Evolutionary conservation across 2,888 invertebrate species (phyloP).

Genomic region (Drosophila macrospina): DNA sequence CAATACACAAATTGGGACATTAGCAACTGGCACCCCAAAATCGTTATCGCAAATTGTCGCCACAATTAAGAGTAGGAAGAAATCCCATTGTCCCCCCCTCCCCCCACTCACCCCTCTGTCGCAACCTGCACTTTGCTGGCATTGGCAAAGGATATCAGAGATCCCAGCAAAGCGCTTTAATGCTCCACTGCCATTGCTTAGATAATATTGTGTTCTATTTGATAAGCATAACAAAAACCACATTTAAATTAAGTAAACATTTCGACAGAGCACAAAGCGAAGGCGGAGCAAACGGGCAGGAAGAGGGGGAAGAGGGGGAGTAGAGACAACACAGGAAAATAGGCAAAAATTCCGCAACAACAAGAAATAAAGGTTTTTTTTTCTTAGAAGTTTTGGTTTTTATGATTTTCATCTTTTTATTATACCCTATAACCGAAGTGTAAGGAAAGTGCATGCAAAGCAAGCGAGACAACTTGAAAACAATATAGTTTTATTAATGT

Average conservation of each 20-base stretch:
- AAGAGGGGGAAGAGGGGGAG: too few species aligned
- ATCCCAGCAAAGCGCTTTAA: conserved; percentile 14
- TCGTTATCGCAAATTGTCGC: conserved; percentile 66
- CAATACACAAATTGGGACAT: conserved; percentile 66
- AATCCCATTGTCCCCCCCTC: not conserved
- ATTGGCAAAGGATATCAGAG: conserved; percentile 13
- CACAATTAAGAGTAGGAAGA: conserved; percentile 49
- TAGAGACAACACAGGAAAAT: not conserved
- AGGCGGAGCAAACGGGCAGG: not conserved
- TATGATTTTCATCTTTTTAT: conserved; percentile 10
- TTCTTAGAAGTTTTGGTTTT: conserved; percentile 5
- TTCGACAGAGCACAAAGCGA: conserved; percentile 18
- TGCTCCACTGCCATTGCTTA: conserved; percentile 12
- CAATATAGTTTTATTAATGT: too few species aligned
- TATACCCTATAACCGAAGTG: conserved; percentile 1
- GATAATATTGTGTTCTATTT: conserved; percentile 44
- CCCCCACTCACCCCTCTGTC: not conserved
- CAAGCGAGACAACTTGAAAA: too few species aligned
- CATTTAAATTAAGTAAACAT: conserved; percentile 57
- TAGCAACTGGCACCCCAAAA: conserved; percentile 53
- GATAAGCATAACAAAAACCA: conserved; percentile 36
- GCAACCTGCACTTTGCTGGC: too few species aligned
- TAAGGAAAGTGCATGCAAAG: too few species aligned
- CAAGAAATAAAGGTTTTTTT: not conserved
- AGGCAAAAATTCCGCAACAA: not conserved